These are phyloP conservation scores for Ceratina calcarata DNA, from an alignment of 1,140 invertebrate genomes.

Conservation along the genomic window DNA sequence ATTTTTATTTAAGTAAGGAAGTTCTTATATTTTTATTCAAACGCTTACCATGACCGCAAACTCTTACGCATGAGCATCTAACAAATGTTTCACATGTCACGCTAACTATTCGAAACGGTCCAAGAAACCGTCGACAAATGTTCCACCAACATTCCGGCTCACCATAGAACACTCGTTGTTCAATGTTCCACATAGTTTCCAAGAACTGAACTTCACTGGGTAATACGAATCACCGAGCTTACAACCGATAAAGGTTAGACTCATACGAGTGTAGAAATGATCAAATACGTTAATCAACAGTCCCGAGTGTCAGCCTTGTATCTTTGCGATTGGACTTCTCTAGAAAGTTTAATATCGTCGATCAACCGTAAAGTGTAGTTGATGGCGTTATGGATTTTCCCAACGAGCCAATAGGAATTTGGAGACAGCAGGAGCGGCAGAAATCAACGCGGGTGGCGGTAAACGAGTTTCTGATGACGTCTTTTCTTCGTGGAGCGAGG, in stretches of 20 bases:
- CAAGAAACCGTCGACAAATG: background rate
- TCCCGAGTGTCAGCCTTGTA: no score
- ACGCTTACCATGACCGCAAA: no score
- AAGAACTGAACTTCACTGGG: no score
- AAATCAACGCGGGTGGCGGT: constrained; percentile 19
- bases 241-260: background rate
- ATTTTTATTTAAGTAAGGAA: no score
- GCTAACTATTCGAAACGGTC: background rate
- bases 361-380: no score
- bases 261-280: background rate
- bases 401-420: no score
- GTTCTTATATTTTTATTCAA: background rate
- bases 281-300: background rate
- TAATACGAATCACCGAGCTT: background rate
- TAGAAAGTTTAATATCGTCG: no score
- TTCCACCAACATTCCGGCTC: background rate
- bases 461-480: constrained; percentile 61
- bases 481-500: background rate
- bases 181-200: background rate
- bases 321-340: no score
- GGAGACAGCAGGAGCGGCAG: background rate
- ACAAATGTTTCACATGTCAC: background rate
- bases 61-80: background rate
- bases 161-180: background rate
- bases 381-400: no score